A percentile compares a stretch with the other conserved stretches of the same genome.
phyloP scores from a whole-genome alignment of 2,113 vertebrate genomes.

The Spea bombifrons region DNA sequence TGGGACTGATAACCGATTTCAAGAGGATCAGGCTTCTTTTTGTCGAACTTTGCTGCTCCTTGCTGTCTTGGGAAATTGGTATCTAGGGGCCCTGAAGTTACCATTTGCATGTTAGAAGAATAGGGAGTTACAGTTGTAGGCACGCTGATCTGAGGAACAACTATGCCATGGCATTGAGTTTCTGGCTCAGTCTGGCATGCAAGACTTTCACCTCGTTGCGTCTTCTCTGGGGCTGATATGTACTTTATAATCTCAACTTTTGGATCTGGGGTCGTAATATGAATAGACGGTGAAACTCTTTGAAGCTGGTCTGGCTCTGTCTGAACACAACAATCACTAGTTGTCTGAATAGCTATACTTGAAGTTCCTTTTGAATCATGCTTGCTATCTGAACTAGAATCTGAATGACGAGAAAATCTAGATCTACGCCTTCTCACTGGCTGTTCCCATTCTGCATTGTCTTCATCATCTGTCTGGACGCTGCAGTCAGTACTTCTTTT shows the following conservation, averaged over 20 bases:
- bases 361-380: conserved; percentile 71
- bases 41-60: conserved; percentile 83
- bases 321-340: conserved; percentile 92
- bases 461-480: conserved; percentile 94
- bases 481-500: conserved; percentile 91
- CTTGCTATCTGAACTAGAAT: conserved; percentile 77
- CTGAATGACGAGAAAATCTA: conserved; percentile 81
- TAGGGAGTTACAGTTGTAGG: conserved; percentile 89
- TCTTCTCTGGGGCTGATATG: conserved; percentile 94
- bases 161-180: conserved; percentile 78
- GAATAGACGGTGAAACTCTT: conserved; percentile 90
- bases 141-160: conserved; percentile 82
- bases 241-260: conserved; percentile 92
- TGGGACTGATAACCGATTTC: conserved; percentile 93
- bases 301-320: conserved; percentile 88
- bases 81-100: conserved; percentile 77
- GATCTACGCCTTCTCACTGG: conserved; percentile 86
- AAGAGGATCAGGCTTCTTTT: conserved; percentile 91
- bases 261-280: conserved; percentile 88
- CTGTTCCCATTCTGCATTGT: conserved; percentile 92
- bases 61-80: conserved; percentile 69
- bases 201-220: conserved; percentile 87
- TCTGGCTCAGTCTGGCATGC: conserved; percentile 95
- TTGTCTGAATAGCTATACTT: conserved; percentile 94
- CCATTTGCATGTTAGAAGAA: conserved; percentile 85